Conservation (phyloP, 2,888 invertebrate species). For the Rhagonycha lutea region DNA sequence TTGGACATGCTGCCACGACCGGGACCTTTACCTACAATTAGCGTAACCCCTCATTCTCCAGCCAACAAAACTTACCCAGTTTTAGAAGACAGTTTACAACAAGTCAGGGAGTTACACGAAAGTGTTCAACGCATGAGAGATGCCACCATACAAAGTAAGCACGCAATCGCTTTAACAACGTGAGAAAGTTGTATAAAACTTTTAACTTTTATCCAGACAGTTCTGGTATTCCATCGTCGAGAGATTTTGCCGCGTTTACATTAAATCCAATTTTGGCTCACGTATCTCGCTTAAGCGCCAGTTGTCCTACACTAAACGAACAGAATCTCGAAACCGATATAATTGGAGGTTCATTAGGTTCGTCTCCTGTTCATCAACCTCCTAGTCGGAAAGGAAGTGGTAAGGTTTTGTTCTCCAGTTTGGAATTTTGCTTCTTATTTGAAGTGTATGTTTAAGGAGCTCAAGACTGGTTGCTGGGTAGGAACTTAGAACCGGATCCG, state of each 20-base stretch:
- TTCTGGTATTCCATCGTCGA: slow-evolving; percentile 39
- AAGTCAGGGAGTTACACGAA: slow-evolving; percentile 75
- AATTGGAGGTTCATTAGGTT: slow-evolving; percentile 54
- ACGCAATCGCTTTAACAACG: background rate
- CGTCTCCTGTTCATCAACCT: slow-evolving; percentile 56
- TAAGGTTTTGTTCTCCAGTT: slow-evolving; percentile 44
- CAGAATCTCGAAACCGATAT: slow-evolving; percentile 52
- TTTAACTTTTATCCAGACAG: slow-evolving; percentile 22
- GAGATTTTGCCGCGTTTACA: slow-evolving; percentile 49
- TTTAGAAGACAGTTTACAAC: slow-evolving; percentile 73
- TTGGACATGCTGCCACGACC: slow-evolving; percentile 46
- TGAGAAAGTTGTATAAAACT: background rate
- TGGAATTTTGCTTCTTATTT: background rate
- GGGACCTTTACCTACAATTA: slow-evolving; percentile 74
- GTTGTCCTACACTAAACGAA: slow-evolving; percentile 73
- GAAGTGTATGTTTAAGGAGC: slow-evolving; percentile 40
- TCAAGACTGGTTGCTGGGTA: slow-evolving; percentile 50
- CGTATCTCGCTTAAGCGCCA: slow-evolving; percentile 67
- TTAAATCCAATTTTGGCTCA: slow-evolving; percentile 53
- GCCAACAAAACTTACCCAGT: slow-evolving; percentile 73
- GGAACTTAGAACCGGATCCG: slow-evolving; percentile 51
- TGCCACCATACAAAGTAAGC: slow-evolving; percentile 56
- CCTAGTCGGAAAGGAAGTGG: slow-evolving; percentile 67
- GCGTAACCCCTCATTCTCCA: slow-evolving; percentile 87
- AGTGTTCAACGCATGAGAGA: slow-evolving; percentile 79